Evolutionary conservation across 2,888 invertebrate species (phyloP).

Genomic region (Prosapia bicincta): DNA sequence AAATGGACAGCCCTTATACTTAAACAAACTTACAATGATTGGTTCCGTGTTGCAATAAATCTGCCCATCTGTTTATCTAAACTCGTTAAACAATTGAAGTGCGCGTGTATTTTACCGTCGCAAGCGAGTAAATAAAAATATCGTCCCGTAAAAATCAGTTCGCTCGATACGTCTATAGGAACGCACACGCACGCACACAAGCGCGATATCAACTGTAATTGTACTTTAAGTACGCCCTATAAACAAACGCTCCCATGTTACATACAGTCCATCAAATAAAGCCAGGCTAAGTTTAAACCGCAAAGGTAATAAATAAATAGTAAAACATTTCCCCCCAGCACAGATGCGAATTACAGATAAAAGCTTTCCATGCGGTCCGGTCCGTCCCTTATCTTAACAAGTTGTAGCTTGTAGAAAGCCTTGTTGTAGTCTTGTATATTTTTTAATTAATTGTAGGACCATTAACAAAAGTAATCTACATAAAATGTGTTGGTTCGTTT

Average conservation of each 20-base stretch:
- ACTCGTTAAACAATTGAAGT: too few relatives aligned
- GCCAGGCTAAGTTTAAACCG: not conserved
- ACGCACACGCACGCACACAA: too few relatives aligned
- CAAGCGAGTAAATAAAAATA: too few relatives aligned
- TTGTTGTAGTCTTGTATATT: slow-evolving; percentile 28
- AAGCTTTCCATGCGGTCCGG: slow-evolving; percentile 10
- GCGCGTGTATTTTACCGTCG: too few relatives aligned
- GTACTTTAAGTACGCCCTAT: not conserved
- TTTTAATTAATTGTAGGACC: slow-evolving; percentile 26
- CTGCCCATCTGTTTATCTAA: too few relatives aligned
- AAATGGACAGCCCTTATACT: too few relatives aligned
- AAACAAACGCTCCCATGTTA: not conserved
- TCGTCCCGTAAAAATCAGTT: too few relatives aligned
- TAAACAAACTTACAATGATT: too few relatives aligned
- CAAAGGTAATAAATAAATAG: not conserved
- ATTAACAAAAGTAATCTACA: slow-evolving; percentile 28
- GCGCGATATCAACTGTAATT: not conserved
- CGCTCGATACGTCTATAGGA: too few relatives aligned
- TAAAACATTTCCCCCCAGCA: not conserved
- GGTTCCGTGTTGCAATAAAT: too few relatives aligned
- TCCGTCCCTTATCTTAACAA: slow-evolving; percentile 12
- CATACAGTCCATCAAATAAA: not conserved
- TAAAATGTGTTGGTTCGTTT: slow-evolving; percentile 12
- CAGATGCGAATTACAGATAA: slow-evolving; percentile 7
- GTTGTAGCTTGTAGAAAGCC: slow-evolving; percentile 17